Evolutionary conservation across 2,113 vertebrate genomes (phyloP).

Genomic region (Garra rufa): DNA sequence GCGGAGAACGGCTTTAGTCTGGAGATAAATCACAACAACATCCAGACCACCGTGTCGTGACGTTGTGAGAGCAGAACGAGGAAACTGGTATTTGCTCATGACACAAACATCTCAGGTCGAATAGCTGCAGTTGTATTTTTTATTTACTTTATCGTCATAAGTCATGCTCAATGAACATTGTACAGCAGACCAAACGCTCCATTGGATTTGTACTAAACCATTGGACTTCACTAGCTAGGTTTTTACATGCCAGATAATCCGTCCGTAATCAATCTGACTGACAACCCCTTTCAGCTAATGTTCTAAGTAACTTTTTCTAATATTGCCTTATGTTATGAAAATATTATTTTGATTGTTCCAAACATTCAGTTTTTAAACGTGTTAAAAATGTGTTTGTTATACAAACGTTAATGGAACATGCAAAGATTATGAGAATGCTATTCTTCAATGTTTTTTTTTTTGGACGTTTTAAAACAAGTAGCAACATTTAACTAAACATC

Average conservation of each 20-base stretch:
- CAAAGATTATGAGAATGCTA: no score
- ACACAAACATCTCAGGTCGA: slow-evolving; percentile 1
- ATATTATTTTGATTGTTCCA: no score
- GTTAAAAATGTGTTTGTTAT: no score
- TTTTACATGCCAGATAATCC: not conserved
- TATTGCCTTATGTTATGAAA: no score
- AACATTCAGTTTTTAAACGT: no score
- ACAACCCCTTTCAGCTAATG: no score
- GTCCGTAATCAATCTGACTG: no score
- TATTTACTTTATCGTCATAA: not conserved
- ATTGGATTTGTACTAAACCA: slow-evolving; percentile 4
- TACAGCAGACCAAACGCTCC: not conserved
- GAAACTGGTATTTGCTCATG: not conserved
- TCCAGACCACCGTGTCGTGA: not conserved
- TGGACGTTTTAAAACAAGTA: no score
- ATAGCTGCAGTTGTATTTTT: not conserved
- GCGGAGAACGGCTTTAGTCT: slow-evolving; percentile 38
- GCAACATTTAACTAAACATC: no score
- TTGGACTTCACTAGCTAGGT: not conserved
- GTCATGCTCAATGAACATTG: not conserved
- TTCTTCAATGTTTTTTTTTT: no score
- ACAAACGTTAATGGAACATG: no score
- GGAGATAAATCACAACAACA: slow-evolving; percentile 49
- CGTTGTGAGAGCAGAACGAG: slow-evolving; percentile 9
- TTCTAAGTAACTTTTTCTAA: no score